phyloP scores from a whole-genome alignment of 2,888 invertebrate genomes.

The Yponomeuta plumbellus region DNA sequence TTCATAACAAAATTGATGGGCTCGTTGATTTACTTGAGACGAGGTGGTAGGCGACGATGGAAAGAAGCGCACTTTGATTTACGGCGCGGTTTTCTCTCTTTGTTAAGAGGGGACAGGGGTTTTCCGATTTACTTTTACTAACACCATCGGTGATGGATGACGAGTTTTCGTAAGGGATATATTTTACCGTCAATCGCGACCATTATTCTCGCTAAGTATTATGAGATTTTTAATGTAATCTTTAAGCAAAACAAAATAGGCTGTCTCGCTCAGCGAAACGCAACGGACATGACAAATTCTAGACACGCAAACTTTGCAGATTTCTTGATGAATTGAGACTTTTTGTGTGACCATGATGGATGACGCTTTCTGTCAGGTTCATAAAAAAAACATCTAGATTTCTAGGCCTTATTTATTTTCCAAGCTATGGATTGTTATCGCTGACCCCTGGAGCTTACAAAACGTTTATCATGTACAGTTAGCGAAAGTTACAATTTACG shows the following conservation, averaged over 20 bases:
- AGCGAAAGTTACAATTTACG: too few relatives aligned
- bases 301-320: background rate
- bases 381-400: background rate
- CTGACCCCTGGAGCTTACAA: background rate
- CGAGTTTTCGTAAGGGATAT: background rate
- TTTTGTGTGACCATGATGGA: background rate
- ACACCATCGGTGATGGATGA: background rate
- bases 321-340: background rate
- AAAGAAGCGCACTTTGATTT: background rate
- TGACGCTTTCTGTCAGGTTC: background rate
- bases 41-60: background rate
- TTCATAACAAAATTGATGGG: too few relatives aligned
- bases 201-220: background rate
- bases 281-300: background rate
- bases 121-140: background rate
- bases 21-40: background rate
- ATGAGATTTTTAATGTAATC: background rate
- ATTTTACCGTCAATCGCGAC: background rate
- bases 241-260: background rate
- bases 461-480: background rate
- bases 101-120: background rate
- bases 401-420: background rate
- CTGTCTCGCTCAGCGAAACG: background rate
- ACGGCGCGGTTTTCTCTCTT: background rate
- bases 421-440: slow-evolving; percentile 2